A percentile compares a stretch with the other conserved stretches of the same genome.
phyloP scores from a whole-genome alignment of 2,888 invertebrate genomes.

The Tanypteryx hageni region DNA sequence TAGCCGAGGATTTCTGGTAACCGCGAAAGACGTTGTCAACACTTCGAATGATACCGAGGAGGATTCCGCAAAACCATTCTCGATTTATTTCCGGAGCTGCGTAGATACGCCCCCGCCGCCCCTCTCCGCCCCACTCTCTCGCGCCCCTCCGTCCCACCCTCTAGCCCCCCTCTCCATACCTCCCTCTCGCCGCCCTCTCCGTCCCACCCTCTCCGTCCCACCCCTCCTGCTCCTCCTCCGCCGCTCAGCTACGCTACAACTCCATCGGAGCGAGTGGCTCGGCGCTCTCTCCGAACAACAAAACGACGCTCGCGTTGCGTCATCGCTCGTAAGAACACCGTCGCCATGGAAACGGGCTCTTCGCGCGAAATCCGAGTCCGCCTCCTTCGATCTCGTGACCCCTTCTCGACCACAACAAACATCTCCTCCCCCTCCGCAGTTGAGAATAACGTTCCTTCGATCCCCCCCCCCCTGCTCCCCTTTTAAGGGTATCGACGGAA shows the following conservation, averaged over 20 bases:
- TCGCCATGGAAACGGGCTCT: slow-evolving; percentile 61
- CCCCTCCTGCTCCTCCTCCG: slow-evolving; percentile 8
- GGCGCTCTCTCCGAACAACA: slow-evolving; percentile 8
- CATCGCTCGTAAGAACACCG: slow-evolving; percentile 50
- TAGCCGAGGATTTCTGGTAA: neutral
- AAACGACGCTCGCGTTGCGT: slow-evolving; percentile 59
- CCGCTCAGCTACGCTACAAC: neutral
- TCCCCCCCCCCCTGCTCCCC: neutral
- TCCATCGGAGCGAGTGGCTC: neutral
- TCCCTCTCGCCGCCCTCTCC: neutral
- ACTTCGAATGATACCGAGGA: slow-evolving; percentile 1
- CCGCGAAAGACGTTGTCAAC: slow-evolving; percentile 31
- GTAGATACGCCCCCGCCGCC: neutral
- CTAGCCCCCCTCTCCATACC: neutral
- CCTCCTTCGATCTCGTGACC: slow-evolving; percentile 19
- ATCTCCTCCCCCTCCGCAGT: neutral
- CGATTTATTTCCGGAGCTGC: slow-evolving; percentile 38
- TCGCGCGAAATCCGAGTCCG: slow-evolving; percentile 37
- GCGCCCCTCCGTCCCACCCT: neutral
- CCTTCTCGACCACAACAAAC: slow-evolving; percentile 49
- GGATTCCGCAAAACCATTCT: slow-evolving; percentile 14
- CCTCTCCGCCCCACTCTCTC: no score
- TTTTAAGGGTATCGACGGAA: slow-evolving; percentile 43
- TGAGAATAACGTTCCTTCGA: slow-evolving; percentile 39
- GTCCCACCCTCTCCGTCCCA: neutral